Base-by-base conservation (phyloP, 64 coral and sea anemone species). In the Montipora efflorescens region DNA sequence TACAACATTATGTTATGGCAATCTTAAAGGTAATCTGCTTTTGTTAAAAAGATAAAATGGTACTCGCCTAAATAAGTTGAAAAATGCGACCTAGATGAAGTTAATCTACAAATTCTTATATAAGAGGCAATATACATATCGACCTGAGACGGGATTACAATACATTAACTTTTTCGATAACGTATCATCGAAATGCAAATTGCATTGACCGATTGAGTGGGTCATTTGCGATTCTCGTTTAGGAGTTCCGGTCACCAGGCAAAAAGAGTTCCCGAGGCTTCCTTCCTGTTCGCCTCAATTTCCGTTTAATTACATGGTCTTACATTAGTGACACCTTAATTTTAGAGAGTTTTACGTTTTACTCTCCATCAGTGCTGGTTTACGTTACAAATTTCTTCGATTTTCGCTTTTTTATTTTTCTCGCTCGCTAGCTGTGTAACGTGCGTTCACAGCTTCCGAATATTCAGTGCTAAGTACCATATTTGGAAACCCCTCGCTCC, bases 161-260 rank as follows among this genome's bases (percentile, higher is more conserved):
- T 0, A 64, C 8, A 64, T 64, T 64, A 4, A 64, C 61, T 64
- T 14, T 4, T 15, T 64, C 61, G 61, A 64, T 4, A 64, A 14
- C 1, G 14, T 64, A 11, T 57, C 7, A 57, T 55, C 10, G 52
- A 55, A 73, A 25, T 10, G 19, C 69, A 36, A 36, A 36, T 73
- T 23, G 18, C 68, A 15, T 5, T 71, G 5, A 71, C 4, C 50
- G 18, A 7, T 86, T 48, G 8, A 61, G 21, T 16, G 45, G 14
- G 14, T 57, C 53, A 12, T 68, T 86, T 71, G 82, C 66, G 64
- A 18, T 48, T 71, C 9, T 71, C 2, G 1, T 71, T 48, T 19
- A 67, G 67, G 45, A 59, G 82, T 86, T 86, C 82, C 82, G 82
- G 82, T 72, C 2, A 86, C 82, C 64, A 59, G 82, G 13, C 36